Percentiles rank a stretch among this genome's conserved stretches.
Conservation (phyloP, 35 echinoderm and acorn worm species). For the Strongylocentrotus purpuratus region DNA sequence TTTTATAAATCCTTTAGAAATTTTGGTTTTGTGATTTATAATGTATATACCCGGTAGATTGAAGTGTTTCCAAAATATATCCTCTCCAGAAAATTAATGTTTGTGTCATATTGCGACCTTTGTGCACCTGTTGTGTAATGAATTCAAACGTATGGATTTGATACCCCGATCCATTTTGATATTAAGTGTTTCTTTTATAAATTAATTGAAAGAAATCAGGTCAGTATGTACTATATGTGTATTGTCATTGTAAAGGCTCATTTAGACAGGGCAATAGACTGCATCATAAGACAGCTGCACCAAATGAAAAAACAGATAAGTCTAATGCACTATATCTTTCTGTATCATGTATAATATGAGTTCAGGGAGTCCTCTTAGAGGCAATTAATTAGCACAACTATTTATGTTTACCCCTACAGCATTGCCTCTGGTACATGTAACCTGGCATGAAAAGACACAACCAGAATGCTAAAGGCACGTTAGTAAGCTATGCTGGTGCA, state of each 20-base stretch:
- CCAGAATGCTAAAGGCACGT: no score
- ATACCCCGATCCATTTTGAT: background rate
- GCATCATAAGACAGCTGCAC: background rate
- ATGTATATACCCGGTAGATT: no score
- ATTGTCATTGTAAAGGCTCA: background rate
- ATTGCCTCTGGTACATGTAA: no score
- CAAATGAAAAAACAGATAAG: background rate
- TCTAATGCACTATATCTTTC: background rate
- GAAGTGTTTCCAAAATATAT: background rate
- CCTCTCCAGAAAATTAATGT: background rate
- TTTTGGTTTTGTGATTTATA: background rate
- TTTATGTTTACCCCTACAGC: no score
- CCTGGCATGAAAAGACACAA: no score
- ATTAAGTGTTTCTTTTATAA: background rate
- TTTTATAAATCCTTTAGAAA: background rate
- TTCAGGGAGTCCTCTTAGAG: no score
- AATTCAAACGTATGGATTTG: background rate
- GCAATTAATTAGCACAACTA: no score
- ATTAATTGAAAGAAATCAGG: background rate
- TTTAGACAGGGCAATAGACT: background rate
- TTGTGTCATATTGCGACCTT: background rate
- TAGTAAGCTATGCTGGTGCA: no score
- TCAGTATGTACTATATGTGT: background rate
- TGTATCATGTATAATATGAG: no score
- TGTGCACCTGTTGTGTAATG: background rate